These are phyloP conservation scores for Thereva unica DNA, from an alignment of 2,888 invertebrate species.

Conservation along the genomic window DNA sequence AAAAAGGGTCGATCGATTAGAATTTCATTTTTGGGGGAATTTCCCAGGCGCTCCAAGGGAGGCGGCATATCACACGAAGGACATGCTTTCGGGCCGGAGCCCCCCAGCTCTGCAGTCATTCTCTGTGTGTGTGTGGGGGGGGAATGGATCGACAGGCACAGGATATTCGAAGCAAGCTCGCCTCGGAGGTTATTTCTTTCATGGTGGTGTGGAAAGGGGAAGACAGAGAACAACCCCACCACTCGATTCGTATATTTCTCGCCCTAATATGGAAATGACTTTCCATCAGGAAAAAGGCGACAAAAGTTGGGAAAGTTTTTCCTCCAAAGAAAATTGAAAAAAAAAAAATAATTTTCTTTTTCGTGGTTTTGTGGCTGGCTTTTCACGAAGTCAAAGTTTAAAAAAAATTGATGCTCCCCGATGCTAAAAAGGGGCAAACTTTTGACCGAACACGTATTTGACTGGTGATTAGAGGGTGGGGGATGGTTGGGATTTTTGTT, in stretches of 20 bases:
- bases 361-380: not conserved
- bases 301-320: constrained; percentile 28
- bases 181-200: not conserved
- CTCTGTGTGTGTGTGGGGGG: not conserved
- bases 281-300: constrained; percentile 25
- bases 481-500: constrained; percentile 21
- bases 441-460: too few species aligned
- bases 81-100: not conserved
- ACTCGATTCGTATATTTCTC: not conserved
- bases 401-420: constrained; percentile 27
- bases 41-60: not conserved
- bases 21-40: constrained; percentile 25
- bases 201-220: too few species aligned
- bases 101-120: not conserved
- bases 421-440: not conserved
- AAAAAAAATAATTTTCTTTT: constrained; percentile 27
- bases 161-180: constrained; percentile 27
- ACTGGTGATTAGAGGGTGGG: not conserved
- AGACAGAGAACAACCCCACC: too few species aligned
- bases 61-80: too few species aligned
- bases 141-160: not conserved
- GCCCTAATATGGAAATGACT: constrained; percentile 31
- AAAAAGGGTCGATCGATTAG: constrained; percentile 22
- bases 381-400: constrained; percentile 26
- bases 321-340: constrained; percentile 34